Evolutionary conservation across 37 sponge, comb jelly and placozoan genomes (phyloP).

Genomic region (Lycopodina hypogea): DNA sequence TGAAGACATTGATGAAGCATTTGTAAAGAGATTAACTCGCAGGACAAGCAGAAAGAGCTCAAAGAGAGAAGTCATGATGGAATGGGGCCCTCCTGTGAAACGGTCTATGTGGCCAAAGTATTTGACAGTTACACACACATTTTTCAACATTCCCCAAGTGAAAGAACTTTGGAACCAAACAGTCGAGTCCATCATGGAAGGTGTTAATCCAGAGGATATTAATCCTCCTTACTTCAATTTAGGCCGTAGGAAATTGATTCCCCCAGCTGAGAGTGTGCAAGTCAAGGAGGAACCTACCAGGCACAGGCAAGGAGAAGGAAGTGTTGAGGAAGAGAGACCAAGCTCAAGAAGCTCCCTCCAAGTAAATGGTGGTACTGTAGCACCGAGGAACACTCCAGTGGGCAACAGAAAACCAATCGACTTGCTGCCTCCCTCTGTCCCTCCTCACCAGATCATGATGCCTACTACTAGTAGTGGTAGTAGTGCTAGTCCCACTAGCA

Average conservation of each 20-base stretch:
- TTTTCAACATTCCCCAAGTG: slow-evolving; percentile 36
- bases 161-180: slow-evolving; percentile 20
- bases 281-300: background rate
- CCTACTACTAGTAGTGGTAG: no score
- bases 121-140: slow-evolving; percentile 2
- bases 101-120: slow-evolving; percentile 9
- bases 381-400: background rate
- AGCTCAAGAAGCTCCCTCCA: background rate
- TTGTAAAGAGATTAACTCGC: background rate
- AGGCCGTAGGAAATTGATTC: background rate
- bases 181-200: slow-evolving; percentile 22
- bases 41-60: slow-evolving; percentile 4
- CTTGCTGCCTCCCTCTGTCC: background rate
- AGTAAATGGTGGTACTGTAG: background rate
- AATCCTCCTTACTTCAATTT: slow-evolving; percentile 31
- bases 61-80: background rate
- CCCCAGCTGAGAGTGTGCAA: background rate
- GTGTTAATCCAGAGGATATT: slow-evolving; percentile 17
- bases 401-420: background rate
- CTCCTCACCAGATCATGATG: no score
- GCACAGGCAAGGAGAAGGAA: background rate
- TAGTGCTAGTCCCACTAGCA: no score
- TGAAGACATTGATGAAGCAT: slow-evolving; percentile 53
- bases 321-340: background rate
- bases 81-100: slow-evolving; percentile 16